Conservation (phyloP, 2,888 invertebrate species). For the Ectobius pallidus region DNA sequence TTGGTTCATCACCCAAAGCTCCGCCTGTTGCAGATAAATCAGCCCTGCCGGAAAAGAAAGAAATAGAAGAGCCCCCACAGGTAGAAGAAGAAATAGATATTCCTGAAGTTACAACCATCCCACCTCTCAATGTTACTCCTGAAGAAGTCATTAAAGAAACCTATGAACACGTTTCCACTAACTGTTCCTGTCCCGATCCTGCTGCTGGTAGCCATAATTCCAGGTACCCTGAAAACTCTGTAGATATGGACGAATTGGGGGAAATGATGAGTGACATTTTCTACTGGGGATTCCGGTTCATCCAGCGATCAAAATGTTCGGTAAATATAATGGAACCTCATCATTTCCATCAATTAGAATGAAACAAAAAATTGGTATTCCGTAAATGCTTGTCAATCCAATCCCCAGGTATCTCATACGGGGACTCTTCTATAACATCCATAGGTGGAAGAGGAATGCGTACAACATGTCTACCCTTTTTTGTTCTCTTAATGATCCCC, state of each 20-base stretch:
- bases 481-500: too few species aligned
- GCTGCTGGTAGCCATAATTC: not conserved
- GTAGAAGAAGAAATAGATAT: not conserved
- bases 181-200: conserved; percentile 18
- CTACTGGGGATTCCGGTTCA: conserved; percentile 30
- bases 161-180: not conserved
- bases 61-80: not conserved
- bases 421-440: too few species aligned
- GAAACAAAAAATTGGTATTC: too few species aligned
- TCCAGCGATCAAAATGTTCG: not conserved
- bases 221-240: not conserved
- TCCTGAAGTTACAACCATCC: not conserved
- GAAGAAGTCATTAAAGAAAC: not conserved
- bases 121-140: not conserved
- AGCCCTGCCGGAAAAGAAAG: not conserved
- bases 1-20: not conserved
- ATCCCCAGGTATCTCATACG: too few species aligned
- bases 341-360: conserved; percentile 12
- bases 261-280: conserved; percentile 26
- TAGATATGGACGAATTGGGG: conserved; percentile 1
- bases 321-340: not conserved
- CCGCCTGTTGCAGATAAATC: conserved; percentile 14
- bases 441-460: too few species aligned
- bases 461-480: too few species aligned
- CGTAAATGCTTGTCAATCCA: too few species aligned